Conservation (phyloP, 2,113 vertebrate species). For the Calyptommatus sinebrachiatus region DNA sequence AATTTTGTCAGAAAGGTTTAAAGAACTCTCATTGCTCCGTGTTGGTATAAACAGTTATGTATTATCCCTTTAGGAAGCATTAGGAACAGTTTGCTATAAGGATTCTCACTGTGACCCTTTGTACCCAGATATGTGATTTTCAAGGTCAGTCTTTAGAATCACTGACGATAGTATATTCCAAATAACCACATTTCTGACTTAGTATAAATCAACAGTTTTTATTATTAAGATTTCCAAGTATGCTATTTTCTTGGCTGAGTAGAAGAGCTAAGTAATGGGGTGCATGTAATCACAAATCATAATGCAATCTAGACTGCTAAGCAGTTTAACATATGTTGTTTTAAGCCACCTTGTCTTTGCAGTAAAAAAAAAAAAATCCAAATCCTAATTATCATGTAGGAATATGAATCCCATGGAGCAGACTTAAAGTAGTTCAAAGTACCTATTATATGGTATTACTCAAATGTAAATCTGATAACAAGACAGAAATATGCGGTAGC, state of each 20-base stretch:
- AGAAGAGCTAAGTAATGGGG: constrained; percentile 21
- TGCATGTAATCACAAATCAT: constrained; percentile 38
- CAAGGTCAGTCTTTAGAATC: constrained; percentile 13
- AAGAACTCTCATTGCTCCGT: not conserved
- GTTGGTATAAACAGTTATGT: not conserved
- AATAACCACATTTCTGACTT: constrained; percentile 10
- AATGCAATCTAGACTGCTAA: constrained; percentile 16
- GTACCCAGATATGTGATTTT: constrained; percentile 31
- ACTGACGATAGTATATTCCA: not conserved
- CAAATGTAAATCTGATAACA: constrained; percentile 30
- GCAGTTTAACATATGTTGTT: constrained; percentile 23
- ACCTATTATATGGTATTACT: not conserved
- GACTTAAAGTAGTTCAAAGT: constrained; percentile 40
- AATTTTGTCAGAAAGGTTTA: constrained; percentile 10
- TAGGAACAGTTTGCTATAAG: not conserved
- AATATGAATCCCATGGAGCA: constrained; percentile 14
- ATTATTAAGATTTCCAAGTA: constrained; percentile 11
- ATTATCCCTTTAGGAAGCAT: not conserved
- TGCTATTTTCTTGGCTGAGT: not conserved
- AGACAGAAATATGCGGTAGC: not conserved
- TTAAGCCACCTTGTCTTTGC: constrained; percentile 24
- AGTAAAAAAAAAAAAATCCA: constrained; percentile 17
- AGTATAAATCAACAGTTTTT: rapidly evolving
- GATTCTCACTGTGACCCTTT: constrained; percentile 20
- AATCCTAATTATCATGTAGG: constrained; percentile 39